Evolutionary conservation across 2,113 vertebrate species (phyloP).

Genomic region (Anthoscopus minutus): DNA sequence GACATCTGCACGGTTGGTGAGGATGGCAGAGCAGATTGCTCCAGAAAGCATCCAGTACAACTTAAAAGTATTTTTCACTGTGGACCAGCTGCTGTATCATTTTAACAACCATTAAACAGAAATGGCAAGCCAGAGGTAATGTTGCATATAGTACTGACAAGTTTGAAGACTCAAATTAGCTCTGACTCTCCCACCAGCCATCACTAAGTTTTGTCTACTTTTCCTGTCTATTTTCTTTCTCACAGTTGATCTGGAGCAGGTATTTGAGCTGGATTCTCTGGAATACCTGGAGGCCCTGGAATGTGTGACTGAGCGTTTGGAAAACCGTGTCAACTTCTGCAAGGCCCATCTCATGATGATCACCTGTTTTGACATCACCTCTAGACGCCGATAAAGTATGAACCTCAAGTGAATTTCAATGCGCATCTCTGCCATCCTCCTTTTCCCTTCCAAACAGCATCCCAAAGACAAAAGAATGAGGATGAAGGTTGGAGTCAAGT

Average conservation of each 20-base stretch:
- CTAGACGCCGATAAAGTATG: constrained; percentile 80
- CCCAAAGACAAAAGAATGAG: constrained; percentile 69
- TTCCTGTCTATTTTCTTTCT: background rate
- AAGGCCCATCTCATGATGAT: constrained; percentile 99
- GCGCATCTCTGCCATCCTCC: background rate
- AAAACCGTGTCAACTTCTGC: constrained; percentile 97
- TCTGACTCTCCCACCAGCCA: background rate
- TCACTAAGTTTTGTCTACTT: background rate
- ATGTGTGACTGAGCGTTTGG: constrained; percentile 89
- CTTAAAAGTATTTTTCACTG: background rate
- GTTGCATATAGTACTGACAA: background rate
- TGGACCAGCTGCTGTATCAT: background rate
- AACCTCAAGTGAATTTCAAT: constrained; percentile 1
- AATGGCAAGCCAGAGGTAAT: background rate
- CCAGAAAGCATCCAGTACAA: background rate
- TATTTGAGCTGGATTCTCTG: constrained; percentile 89
- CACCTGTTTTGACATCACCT: constrained; percentile 96
- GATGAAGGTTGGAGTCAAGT: constrained; percentile 75
- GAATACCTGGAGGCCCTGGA: constrained; percentile 95
- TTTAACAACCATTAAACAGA: background rate
- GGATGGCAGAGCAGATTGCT: background rate
- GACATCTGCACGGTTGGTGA: background rate
- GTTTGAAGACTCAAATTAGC: background rate
- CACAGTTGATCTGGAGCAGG: constrained; percentile 91
- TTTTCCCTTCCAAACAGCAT: constrained; percentile 47